These are phyloP conservation scores for Trogon melanurus DNA, from an alignment of 2,113 vertebrate genomes.

Conservation along the genomic window DNA sequence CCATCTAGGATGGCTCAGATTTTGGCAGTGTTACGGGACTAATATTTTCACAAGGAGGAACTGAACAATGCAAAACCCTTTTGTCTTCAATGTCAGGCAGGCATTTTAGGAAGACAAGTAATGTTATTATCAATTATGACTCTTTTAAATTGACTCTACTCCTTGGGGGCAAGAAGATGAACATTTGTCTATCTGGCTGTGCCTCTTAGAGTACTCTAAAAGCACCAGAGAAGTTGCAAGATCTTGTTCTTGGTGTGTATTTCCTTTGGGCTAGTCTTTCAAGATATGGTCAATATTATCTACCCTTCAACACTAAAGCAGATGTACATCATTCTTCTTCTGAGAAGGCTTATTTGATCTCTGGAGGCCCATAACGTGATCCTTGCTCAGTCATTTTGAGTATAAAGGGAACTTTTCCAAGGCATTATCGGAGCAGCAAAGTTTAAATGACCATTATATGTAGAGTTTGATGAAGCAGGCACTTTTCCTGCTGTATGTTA, in stretches of 20 bases:
- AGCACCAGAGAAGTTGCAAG: not conserved
- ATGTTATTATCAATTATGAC: not conserved
- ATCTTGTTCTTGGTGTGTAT: not conserved
- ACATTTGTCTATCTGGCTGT: not conserved
- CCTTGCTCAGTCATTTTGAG: not conserved
- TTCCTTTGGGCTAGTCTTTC: not conserved
- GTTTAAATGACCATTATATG: not conserved
- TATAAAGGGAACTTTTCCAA: not conserved
- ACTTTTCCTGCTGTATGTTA: not conserved
- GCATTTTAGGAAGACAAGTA: not conserved
- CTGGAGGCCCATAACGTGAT: not conserved
- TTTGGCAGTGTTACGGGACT: not conserved
- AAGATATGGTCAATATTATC: not conserved
- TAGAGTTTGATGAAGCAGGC: not conserved
- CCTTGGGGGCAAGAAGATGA: not conserved
- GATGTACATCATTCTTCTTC: not conserved
- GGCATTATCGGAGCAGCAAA: not conserved
- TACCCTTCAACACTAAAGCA: not conserved
- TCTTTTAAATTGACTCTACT: not conserved
- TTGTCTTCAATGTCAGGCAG: not conserved
- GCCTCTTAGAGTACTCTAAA: not conserved
- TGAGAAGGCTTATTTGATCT: slow-evolving; percentile 24
- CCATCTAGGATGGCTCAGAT: not conserved
- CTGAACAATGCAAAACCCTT: not conserved
- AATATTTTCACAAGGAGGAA: slow-evolving; percentile 43